These are phyloP conservation scores for Phycodurus eques DNA, from an alignment of 2,113 vertebrate species.

Conservation along the genomic window DNA sequence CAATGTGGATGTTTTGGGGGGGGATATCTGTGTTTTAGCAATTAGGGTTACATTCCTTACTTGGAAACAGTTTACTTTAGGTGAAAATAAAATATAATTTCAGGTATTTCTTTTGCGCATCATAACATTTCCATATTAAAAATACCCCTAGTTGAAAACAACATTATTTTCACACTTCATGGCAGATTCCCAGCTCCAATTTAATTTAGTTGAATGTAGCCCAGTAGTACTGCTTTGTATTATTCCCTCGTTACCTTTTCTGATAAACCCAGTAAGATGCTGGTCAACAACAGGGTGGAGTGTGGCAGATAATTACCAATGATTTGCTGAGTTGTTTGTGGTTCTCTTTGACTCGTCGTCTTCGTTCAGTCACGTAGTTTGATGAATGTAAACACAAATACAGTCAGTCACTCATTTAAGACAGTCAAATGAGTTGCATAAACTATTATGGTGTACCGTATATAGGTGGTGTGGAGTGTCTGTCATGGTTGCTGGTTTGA, in stretches of 20 bases:
- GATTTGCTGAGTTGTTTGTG: background rate
- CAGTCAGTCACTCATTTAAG: too few species aligned
- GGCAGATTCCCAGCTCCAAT: background rate
- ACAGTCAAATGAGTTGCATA: too few species aligned
- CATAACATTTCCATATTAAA: background rate
- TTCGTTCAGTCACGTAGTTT: background rate
- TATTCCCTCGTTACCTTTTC: background rate
- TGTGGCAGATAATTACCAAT: background rate
- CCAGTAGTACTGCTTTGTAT: background rate
- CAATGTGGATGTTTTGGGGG: conserved; percentile 12
- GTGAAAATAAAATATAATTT: too few species aligned
- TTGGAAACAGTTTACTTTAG: background rate
- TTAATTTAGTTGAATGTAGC: background rate
- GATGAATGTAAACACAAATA: background rate
- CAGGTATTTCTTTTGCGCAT: background rate
- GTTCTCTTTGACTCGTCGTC: background rate
- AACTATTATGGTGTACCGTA: too few species aligned
- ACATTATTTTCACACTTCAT: background rate
- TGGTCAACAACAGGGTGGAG: background rate
- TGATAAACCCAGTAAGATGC: background rate
- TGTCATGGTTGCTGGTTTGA: too few species aligned
- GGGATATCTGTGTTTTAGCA: conserved; percentile 19
- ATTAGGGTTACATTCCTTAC: conserved; percentile 5
- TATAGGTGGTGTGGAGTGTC: too few species aligned
- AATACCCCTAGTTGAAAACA: background rate